Evolutionary conservation across 2,797 vertebrate genomes (phyloP).

Genomic region (Numenius phaeopus): DNA sequence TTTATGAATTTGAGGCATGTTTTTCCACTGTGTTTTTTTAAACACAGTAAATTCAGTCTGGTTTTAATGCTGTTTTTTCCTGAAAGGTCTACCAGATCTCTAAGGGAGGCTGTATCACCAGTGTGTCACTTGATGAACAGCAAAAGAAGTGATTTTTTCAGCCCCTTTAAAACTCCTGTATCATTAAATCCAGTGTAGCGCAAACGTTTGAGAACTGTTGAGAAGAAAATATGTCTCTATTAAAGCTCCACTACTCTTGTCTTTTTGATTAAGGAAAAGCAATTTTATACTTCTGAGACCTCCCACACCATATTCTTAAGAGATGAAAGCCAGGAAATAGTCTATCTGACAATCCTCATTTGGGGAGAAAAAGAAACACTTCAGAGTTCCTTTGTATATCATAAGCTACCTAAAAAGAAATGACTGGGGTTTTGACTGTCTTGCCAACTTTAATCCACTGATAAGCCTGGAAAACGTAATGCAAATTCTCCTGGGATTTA

Average conservation of each 20-base stretch:
- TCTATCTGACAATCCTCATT: neutral
- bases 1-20: neutral
- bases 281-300: conserved; percentile 19
- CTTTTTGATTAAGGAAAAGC: conserved; percentile 36
- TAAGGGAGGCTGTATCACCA: neutral
- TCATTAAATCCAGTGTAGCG: neutral
- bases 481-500: neutral
- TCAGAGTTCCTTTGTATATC: neutral
- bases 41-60: neutral
- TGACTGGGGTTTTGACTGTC: neutral
- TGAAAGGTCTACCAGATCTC: neutral
- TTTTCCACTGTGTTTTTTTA: conserved; percentile 22
- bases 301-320: neutral
- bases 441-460: neutral
- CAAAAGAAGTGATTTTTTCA: conserved; percentile 14
- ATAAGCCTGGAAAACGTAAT: neutral
- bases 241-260: neutral
- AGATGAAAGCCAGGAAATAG: conserved; percentile 12
- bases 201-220: conserved; percentile 18
- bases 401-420: neutral
- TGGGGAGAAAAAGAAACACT: neutral
- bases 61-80: neutral
- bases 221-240: conserved; percentile 26
- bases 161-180: neutral
- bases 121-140: neutral